phyloP scores from a whole-genome alignment of 2,113 vertebrate genomes.

The Lophius piscatorius region DNA sequence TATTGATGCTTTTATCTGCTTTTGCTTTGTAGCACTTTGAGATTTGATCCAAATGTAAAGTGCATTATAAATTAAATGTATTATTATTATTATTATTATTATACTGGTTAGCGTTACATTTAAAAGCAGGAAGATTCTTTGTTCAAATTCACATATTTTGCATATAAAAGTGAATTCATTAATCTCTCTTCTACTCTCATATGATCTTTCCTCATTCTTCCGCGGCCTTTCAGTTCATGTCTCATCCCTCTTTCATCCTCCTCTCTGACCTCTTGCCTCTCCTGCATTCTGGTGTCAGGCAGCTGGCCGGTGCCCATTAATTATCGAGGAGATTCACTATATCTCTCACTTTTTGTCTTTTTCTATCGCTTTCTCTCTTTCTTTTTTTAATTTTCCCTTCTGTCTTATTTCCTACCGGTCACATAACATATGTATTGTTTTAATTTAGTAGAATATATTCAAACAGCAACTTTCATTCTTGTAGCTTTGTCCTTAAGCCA shows the following conservation, averaged over 20 bases:
- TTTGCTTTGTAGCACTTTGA: too few relatives aligned
- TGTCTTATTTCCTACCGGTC: slow-evolving; percentile 4
- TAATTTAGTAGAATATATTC: slow-evolving; percentile 2
- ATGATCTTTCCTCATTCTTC: slow-evolving; percentile 23
- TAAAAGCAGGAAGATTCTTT: too few relatives aligned
- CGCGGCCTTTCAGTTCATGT: slow-evolving; percentile 7
- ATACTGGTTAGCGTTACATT: too few relatives aligned
- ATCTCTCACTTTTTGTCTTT: slow-evolving; percentile 25
- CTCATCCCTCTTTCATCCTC: slow-evolving; percentile 22
- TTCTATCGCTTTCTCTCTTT: slow-evolving; percentile 1
- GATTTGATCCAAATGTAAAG: too few relatives aligned
- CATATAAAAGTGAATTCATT: too few relatives aligned
- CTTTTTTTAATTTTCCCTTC: slow-evolving; percentile 20
- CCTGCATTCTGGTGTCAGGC: slow-evolving; percentile 50
- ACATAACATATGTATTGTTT: slow-evolving; percentile 3
- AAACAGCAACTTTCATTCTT: background rate
- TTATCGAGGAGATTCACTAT: slow-evolving; percentile 53
- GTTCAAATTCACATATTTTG: too few relatives aligned
- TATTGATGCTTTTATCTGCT: too few relatives aligned
- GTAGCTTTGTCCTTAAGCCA: background rate
- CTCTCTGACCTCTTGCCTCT: slow-evolving; percentile 52
- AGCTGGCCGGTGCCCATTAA: slow-evolving; percentile 45
- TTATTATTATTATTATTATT: too few relatives aligned
- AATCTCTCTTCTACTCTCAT: slow-evolving; percentile 7
- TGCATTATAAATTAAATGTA: too few relatives aligned